Base-by-base conservation (phyloP, 2,888 invertebrate species). In the Dichetophora obliterata region DNA sequence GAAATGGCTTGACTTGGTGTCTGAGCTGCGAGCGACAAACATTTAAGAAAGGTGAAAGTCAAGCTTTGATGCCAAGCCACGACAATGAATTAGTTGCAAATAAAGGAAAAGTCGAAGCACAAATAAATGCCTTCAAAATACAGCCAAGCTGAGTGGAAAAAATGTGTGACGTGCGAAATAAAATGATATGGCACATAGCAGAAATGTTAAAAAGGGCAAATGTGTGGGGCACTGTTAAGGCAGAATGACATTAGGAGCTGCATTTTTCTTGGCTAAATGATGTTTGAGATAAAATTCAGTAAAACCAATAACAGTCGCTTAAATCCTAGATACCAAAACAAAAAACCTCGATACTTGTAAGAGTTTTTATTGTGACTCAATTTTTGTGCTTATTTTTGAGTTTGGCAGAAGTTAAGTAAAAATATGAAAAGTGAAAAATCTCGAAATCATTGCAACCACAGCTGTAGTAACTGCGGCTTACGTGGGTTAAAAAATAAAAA, bases 21-120 rank as follows among this genome's bases (percentile, higher is more conserved):
- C 34, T 70, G 54, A 34, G 52, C 69, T 27, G 19, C 31, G 54
- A 50, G 31, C 54, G 70, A 70, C 70, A 54, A 70, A 50, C 70
- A 19, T 52, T 70, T 70, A 70, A 50, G 31, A 52, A 37, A 70
- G 70, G 70, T 70, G 70, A 70, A 70, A 70, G 70, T 70, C 70
- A 52, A 70, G 52, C 34, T 5, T n/a, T n/a, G n/a, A 3, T n/a
- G 54, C n/a, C 70, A 54, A 54, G 19, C 19, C 24, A 70, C 54
- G 54, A 52, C 69, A 69, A 52, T 50, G 50, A 2, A 16, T 43
- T 43, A 11, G 14, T 43, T 3, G 43, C 43, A 11, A 11, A 68
- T 27, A 68, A 43, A 11, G 11, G 50, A 43, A 68, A 50, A 68
- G 6, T 48, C 19, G 27, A 68, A 50, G 24, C 27, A 27, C 8